phyloP scores from a whole-genome alignment of 64 coral and sea anemone genomes.

The Trachythela sp. region DNA sequence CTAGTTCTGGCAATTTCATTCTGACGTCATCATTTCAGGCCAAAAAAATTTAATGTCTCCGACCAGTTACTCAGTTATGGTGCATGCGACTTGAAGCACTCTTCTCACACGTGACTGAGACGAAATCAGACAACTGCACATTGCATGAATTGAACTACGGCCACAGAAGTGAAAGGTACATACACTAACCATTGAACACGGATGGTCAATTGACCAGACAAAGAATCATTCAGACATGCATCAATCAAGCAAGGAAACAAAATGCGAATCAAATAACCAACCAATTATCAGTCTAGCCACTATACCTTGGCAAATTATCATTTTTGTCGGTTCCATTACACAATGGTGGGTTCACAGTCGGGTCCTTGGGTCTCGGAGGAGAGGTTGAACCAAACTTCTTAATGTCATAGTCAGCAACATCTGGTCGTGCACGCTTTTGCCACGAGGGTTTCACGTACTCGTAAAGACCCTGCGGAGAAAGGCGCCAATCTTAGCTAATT shows the following conservation, averaged over 20 bases:
- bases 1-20: too few relatives aligned
- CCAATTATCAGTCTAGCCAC: neutral
- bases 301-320: neutral
- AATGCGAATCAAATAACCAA: neutral
- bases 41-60: too few relatives aligned
- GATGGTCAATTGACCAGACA: neutral
- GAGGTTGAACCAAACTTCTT: slow-evolving; percentile 77
- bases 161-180: too few relatives aligned
- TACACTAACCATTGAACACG: neutral
- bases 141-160: too few relatives aligned
- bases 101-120: too few relatives aligned
- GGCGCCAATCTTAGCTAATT: neutral
- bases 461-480: slow-evolving; percentile 64
- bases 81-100: too few relatives aligned
- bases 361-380: slow-evolving; percentile 67
- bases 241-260: neutral
- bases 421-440: slow-evolving; percentile 59
- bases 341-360: slow-evolving; percentile 15
- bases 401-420: slow-evolving; percentile 72
- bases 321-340: neutral
- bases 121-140: too few relatives aligned
- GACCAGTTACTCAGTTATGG: too few relatives aligned
- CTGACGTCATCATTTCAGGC: too few relatives aligned
- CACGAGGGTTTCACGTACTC: slow-evolving; percentile 86
- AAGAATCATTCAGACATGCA: too few relatives aligned